Conservation (phyloP, 2,113 vertebrate genomes). For the Poeciliopsis prolifica region DNA sequence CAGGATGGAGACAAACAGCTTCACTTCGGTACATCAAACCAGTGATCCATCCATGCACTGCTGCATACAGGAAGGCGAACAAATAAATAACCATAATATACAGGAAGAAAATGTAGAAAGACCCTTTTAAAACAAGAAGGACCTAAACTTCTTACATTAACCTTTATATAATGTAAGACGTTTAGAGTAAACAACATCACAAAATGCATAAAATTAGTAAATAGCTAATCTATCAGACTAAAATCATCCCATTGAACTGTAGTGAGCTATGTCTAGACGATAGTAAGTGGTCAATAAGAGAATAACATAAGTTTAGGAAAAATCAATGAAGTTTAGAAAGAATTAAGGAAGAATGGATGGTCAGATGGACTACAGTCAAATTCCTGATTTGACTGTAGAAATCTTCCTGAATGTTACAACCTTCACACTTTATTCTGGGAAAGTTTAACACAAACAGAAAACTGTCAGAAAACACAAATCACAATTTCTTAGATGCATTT, state of each 20-base stretch:
- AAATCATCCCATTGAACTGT: background rate
- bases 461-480: no score
- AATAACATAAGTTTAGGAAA: background rate
- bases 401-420: no score
- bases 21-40: conserved; percentile 49
- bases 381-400: no score
- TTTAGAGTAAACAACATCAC: no score
- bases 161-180: no score
- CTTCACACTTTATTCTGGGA: no score
- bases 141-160: no score
- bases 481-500: no score
- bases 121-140: background rate
- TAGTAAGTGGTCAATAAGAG: background rate
- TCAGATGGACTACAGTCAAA: no score
- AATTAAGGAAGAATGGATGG: no score
- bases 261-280: background rate
- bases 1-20: conserved; percentile 61
- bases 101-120: background rate
- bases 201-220: no score
- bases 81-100: conserved; percentile 22
- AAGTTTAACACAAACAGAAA: no score
- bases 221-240: background rate
- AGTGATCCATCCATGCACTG: conserved; percentile 22
- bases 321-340: background rate
- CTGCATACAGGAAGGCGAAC: conserved; percentile 14